phyloP scores from a whole-genome alignment of 2,797 vertebrate species.

The Myripristis jacobus region DNA sequence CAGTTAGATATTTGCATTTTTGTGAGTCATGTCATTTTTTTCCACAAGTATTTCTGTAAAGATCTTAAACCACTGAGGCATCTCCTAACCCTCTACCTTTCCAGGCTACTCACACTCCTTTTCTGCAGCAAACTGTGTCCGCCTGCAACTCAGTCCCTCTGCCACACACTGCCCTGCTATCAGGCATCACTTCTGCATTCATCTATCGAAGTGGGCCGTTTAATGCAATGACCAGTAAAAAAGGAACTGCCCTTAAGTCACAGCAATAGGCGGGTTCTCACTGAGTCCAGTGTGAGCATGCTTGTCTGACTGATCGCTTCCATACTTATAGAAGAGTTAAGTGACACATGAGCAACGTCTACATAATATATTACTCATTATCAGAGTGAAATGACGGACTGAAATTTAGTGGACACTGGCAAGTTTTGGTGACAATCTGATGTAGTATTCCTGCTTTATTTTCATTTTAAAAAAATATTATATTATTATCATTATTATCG shows the following conservation, averaged over 20 bases:
- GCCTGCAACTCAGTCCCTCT: conserved; percentile 29
- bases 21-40: neutral
- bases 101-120: conserved; percentile 37
- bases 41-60: neutral
- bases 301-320: neutral
- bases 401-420: too few relatives aligned
- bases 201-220: conserved; percentile 8
- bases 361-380: neutral
- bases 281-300: neutral
- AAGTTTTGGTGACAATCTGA: too few relatives aligned
- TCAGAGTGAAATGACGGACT: neutral
- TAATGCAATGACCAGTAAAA: conserved; percentile 36
- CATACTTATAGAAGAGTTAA: neutral
- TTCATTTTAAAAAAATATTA: too few relatives aligned
- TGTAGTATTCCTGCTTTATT: too few relatives aligned
- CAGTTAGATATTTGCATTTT: conserved; percentile 25
- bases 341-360: neutral
- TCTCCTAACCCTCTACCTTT: neutral
- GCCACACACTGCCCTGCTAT: conserved; percentile 25
- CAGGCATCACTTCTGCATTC: conserved; percentile 72
- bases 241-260: conserved; percentile 53
- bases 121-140: neutral
- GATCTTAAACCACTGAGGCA: neutral
- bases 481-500: too few relatives aligned
- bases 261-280: neutral